Base-by-base conservation (phyloP, 2,797 vertebrate genomes). In the Sparus aurata region DNA sequence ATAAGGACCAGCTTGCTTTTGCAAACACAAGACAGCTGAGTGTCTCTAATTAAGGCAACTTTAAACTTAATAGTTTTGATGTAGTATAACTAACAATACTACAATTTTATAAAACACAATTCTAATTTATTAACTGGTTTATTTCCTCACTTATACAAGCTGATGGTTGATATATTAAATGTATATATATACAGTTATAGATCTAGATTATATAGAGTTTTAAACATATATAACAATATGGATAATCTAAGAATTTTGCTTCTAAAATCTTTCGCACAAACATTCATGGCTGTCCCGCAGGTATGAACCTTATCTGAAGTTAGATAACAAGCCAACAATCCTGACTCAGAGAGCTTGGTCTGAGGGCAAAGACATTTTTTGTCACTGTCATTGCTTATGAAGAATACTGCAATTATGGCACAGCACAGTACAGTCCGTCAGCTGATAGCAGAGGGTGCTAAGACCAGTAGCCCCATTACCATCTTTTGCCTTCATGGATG, bases 381-480 rank as follows among this genome's bases (percentile, higher is more conserved):
- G 43, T 75, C 73, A 77, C 55, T 70, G 80, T 34, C 77, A 45
- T 45, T 62, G 27, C 55, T 46, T 71, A 30, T 75, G 53, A 79
- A 73, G 86, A 79, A 83, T 74, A 77, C n/a, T 70, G 65, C 34
- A 85, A 84, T 87, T 82, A 83, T 16, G 25, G 60, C 20, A 17
- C 50, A 50, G 73, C 55, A 27, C 25, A 77, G 30, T 55, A 20
- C 38, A 79, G 75, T 87, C 68, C 3, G n/a, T 88, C 73, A 77
- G 79, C 76, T 73, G 60, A 77, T 30, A 55, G 69, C 12, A 57
- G 69, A 68, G 57, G 50, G 53, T 52, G 79, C 70, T 67, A 65
- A 55, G 61, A 73, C 52, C 61, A 73, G 71, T 34, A 46, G 30
- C 53, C 46, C 27, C 61, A 83, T 84, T 65, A 79, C 23, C 54